phyloP scores from a whole-genome alignment of 2,113 vertebrate genomes.

The Lagopus muta region DNA sequence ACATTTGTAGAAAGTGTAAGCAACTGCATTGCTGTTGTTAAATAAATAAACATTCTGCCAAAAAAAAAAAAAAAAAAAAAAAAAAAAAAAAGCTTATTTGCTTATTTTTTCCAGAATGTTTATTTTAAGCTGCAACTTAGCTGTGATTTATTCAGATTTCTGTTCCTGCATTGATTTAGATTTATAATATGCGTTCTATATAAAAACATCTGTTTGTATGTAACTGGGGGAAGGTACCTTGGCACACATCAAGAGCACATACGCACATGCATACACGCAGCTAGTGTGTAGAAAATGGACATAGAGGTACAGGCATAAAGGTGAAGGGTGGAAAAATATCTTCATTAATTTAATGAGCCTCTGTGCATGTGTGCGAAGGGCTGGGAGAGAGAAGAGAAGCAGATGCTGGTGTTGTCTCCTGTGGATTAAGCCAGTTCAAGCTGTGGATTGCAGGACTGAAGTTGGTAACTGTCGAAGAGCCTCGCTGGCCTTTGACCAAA shows the following conservation, averaged over 20 bases:
- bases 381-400: conserved; percentile 18
- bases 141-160: conserved; percentile 69
- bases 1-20: conserved; percentile 87
- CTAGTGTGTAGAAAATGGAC: neutral
- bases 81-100: conserved; percentile 67
- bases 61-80: conserved; percentile 19
- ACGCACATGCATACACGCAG: fast-evolving
- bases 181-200: conserved; percentile 37
- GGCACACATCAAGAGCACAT: neutral
- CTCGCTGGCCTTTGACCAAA: neutral
- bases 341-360: conserved; percentile 3
- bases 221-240: neutral
- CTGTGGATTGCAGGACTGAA: neutral
- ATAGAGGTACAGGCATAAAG: neutral
- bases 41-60: conserved; percentile 85
- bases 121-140: conserved; percentile 78
- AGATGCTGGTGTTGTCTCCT: neutral
- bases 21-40: conserved; percentile 83
- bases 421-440: neutral
- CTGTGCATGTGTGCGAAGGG: neutral
- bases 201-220: conserved; percentile 39
- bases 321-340: conserved; percentile 13
- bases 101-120: conserved; percentile 72
- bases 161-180: conserved; percentile 52
- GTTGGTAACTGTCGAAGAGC: neutral